Base-by-base conservation (phyloP, 2,888 invertebrate species). In the Saturnia pavonia region DNA sequence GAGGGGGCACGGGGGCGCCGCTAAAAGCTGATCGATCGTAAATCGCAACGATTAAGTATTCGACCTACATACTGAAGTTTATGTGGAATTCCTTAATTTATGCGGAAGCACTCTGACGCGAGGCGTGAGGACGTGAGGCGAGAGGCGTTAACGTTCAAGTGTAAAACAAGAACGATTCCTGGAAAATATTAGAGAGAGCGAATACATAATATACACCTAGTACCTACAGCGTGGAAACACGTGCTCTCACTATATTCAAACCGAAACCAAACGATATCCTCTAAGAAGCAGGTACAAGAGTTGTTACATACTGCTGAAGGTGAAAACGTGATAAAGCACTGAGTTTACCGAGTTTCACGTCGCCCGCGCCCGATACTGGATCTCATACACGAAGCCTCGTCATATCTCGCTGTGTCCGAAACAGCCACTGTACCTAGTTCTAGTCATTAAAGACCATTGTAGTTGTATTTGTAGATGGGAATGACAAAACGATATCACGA, bases 21-120 rank as follows among this genome's bases (percentile, higher is more conserved):
- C 57, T 60, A 60, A 60, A 60, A 60, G 14, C 25, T 14, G 57
- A 60, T 60, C 57, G 27, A 12, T 60, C 57, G 25, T 60, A 60
- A 60, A 60, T 60, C 57, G 27, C 14, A 25, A 60, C 57, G 57
- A 60, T 60, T 60, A 60, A 60, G 57, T 60, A 60, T 60, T 60
- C 57, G 57, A 25, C 57, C 57, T 60, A 60, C 57, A 60, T 60
- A 60, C 27, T 60, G 57, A 60, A 60, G 57, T 27, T 27, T 60
- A 25, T 27, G 27, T 27, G 57, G 57, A 27, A 60, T 60, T 27
- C 57, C 27, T 60, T 60, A 60, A 60, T 60, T 60, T 60, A 60
- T 60, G 57, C 57, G 57, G 27, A 27, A 19, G 14, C 57, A 27
- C 27, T 25, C 27, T 43, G 22, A 54, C 7, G 54, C 22, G 54